Conservation (phyloP, 2,113 vertebrate species). For the Andinoacara biseriatus region DNA sequence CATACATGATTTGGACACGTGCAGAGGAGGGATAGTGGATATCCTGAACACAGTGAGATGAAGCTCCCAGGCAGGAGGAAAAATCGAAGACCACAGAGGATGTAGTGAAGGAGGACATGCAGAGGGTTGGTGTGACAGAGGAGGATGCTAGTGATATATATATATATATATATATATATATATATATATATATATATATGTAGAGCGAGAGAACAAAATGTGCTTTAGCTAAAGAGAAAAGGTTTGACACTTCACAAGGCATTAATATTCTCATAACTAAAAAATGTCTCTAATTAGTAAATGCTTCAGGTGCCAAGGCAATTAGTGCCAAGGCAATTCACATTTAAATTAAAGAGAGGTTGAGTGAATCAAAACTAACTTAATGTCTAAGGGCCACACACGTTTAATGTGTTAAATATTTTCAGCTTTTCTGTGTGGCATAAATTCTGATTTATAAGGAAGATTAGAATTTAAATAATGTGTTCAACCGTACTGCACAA, state of each 20-base stretch:
- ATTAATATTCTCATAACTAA: constrained; percentile 41
- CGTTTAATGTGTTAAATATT: constrained; percentile 14
- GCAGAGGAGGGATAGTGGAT: not conserved
- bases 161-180: too few species aligned
- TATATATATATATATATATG: too few species aligned
- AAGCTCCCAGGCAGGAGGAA: not conserved
- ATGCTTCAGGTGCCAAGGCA: constrained; percentile 35
- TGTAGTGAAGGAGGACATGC: not conserved
- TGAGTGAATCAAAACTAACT: constrained; percentile 27
- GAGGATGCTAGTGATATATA: too few species aligned
- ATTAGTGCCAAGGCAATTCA: constrained; percentile 27
- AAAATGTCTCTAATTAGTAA: constrained; percentile 47
- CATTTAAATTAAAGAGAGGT: constrained; percentile 36
- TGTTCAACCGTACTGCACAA: not conserved
- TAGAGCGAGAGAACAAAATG: too few species aligned
- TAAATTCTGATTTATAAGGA: not conserved
- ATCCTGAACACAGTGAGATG: not conserved
- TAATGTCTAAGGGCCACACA: constrained; percentile 9
- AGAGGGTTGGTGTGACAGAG: not conserved
- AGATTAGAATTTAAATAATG: constrained; percentile 15
- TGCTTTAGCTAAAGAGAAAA: constrained; percentile 12
- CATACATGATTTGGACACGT: not conserved
- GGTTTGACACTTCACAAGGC: constrained; percentile 17
- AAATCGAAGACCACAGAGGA: not conserved
- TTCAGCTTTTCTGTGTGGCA: constrained; percentile 1